Conservation (phyloP, 2,113 vertebrate species). For the Petrocephalus microphthalmus region DNA sequence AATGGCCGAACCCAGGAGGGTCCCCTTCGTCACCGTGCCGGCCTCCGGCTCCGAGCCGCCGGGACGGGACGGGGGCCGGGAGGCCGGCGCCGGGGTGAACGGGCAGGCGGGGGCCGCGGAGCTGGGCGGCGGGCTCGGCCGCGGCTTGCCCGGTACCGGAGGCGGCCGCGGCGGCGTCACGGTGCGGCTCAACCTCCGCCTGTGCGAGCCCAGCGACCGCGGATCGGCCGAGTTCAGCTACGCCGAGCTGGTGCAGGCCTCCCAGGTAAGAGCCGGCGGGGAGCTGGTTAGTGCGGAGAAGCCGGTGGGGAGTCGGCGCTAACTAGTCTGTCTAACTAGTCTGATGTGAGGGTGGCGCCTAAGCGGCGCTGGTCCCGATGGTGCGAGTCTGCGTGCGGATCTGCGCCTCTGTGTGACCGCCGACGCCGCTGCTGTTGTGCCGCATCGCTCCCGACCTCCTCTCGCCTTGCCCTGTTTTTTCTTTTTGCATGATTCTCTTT, state of each 20-base stretch:
- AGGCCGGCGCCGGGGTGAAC: conserved; percentile 56
- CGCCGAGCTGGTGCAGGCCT: conserved; percentile 75
- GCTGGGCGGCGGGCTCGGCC: conserved; percentile 49
- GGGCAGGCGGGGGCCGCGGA: conserved; percentile 45
- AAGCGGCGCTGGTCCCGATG: neutral
- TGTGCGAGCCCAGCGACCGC: conserved; percentile 83
- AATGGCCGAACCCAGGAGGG: conserved; percentile 83
- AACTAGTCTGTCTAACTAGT: too few relatives aligned
- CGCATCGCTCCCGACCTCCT: neutral
- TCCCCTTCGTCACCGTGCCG: conserved; percentile 70
- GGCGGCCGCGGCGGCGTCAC: conserved; percentile 58
- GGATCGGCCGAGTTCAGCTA: conserved; percentile 91
- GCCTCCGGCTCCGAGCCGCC: conserved; percentile 56
- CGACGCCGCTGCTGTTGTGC: neutral
- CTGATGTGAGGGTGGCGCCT: neutral
- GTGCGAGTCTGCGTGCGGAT: too few relatives aligned
- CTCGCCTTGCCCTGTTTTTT: neutral
- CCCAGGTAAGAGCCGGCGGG: conserved; percentile 45
- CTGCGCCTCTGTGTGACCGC: neutral
- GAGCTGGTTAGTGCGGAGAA: neutral
- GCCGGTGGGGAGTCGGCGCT: too few relatives aligned
- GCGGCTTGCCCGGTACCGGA: conserved; percentile 46
- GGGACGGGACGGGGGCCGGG: conserved; percentile 64
- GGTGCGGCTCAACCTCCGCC: conserved; percentile 77
- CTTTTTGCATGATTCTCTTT: neutral